phyloP scores from a whole-genome alignment of 2,113 vertebrate species.

The Ariopsis seemanni region DNA sequence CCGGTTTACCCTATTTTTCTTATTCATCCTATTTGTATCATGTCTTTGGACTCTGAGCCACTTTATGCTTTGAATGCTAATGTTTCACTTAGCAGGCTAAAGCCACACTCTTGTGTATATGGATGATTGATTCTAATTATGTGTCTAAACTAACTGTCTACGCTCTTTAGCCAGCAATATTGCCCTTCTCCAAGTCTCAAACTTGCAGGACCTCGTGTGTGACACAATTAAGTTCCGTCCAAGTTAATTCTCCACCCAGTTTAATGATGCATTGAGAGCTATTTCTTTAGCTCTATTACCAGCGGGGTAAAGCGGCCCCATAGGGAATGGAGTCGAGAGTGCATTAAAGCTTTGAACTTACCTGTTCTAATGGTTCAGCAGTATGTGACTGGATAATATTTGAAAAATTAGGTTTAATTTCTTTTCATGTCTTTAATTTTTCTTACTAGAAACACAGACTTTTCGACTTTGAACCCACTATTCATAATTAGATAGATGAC shows the following conservation, averaged over 20 bases:
- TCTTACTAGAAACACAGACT: background rate
- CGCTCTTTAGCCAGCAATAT: constrained; percentile 59
- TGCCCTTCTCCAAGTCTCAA: constrained; percentile 63
- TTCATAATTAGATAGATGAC: constrained; percentile 26
- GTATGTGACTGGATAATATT: constrained; percentile 48
- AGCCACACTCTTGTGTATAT: constrained; percentile 47
- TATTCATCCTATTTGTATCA: background rate
- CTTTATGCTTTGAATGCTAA: constrained; percentile 22
- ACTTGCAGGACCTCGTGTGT: constrained; percentile 66
- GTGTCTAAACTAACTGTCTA: constrained; percentile 61
- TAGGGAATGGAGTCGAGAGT: constrained; percentile 57
- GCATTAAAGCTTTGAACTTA: constrained; percentile 61
- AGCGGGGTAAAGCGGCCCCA: constrained; percentile 51
- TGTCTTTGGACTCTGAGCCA: background rate
- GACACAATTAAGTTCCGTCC: constrained; percentile 71
- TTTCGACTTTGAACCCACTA: background rate
- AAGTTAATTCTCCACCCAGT: constrained; percentile 70
- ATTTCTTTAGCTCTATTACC: constrained; percentile 65
- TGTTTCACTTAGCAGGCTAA: constrained; percentile 55
- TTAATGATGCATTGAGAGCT: constrained; percentile 73
- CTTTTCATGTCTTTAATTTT: constrained; percentile 41
- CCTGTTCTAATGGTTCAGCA: constrained; percentile 42
- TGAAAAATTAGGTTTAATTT: constrained; percentile 26
- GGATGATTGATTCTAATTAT: constrained; percentile 66
- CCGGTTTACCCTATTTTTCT: background rate